Base-by-base conservation (phyloP, 2,888 invertebrate species). In the Eupithecia subumbrata region DNA sequence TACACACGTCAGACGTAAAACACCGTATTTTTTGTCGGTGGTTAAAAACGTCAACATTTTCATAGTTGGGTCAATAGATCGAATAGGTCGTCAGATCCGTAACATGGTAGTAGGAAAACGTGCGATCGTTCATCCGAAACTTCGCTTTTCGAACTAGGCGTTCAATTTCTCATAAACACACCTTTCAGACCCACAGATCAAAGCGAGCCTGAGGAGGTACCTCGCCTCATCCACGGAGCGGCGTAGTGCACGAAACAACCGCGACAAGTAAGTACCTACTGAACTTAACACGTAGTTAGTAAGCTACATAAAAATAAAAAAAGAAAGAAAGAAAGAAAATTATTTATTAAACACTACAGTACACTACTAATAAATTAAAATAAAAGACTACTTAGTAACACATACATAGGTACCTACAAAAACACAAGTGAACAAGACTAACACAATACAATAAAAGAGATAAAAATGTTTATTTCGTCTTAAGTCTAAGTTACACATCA, bases 111-210 rank as follows among this genome's bases (percentile, higher is more conserved):
- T n/a, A n/a, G 18, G 52, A 60, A 25, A 25, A 25, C 25, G 25
- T 25, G 60, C 60, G 60, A 14, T 8, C 60, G 5, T 9, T 60
- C 56, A 56, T 56, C 25, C 56, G 56, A 56, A 60, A 60, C 60
- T 25, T 22, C n/a, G 22, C 22, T 22, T 56, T 56, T 22, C 60
- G 60, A 14, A 12, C 60, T 14, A 25, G 25, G 14, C 25, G 18
- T 37, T 8, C 66, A 25, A 63, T 69, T 22, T 30, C 30, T 76
- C 48, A 73, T 76, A 64, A 76, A 56, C 69, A 60, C 7, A 64
- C 67, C 83, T 91, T 94, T 72, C 93, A 98, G 98, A 98, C 96
- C 98, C 98, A 83, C 97, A 97, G 91, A 96, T 98, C 90, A 98
- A 98, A 93, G 97, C 97, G 80, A 97, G 96, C 85, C 96, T 97